Percentiles rank a stretch among this genome's conserved stretches.
Evolutionary conservation across 2,797 vertebrate species (phyloP).

Genomic region (Dermochelys coriacea): DNA sequence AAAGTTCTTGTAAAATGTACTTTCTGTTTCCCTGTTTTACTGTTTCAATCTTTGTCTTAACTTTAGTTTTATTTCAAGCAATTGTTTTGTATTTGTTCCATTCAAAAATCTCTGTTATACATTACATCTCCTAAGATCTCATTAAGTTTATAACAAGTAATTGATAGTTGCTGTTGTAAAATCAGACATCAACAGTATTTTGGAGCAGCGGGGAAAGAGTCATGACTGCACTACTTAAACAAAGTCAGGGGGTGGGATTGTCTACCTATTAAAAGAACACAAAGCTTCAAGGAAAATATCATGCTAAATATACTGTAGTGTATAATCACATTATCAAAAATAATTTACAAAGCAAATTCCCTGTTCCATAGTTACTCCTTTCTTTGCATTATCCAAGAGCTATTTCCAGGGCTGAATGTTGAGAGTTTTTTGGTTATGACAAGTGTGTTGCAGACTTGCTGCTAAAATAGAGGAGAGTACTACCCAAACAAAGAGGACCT

Average conservation of each 20-base stretch:
- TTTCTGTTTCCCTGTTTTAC: not conserved
- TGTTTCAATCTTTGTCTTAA: not conserved
- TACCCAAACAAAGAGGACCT: fast-evolving
- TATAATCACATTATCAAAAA: not conserved
- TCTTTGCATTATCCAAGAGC: not conserved
- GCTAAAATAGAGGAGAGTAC: not conserved
- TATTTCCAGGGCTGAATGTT: not conserved
- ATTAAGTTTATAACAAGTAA: not conserved
- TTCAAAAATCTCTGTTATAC: not conserved
- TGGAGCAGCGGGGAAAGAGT: not conserved
- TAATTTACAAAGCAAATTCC: not conserved
- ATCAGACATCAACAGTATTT: not conserved
- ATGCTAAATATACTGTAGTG: not conserved
- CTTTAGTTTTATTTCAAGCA: not conserved
- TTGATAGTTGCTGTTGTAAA: not conserved
- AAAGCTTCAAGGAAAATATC: not conserved
- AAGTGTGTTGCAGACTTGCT: not conserved
- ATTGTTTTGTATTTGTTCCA: not conserved
- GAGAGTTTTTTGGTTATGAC: not conserved
- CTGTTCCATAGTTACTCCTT: not conserved
- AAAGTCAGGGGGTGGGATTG: not conserved
- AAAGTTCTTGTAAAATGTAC: not conserved
- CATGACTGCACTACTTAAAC: not conserved
- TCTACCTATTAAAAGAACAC: not conserved
- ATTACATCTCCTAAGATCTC: not conserved